These are phyloP conservation scores for Ooceraea biroi DNA, from an alignment of 1,140 invertebrate genomes.

Conservation along the genomic window DNA sequence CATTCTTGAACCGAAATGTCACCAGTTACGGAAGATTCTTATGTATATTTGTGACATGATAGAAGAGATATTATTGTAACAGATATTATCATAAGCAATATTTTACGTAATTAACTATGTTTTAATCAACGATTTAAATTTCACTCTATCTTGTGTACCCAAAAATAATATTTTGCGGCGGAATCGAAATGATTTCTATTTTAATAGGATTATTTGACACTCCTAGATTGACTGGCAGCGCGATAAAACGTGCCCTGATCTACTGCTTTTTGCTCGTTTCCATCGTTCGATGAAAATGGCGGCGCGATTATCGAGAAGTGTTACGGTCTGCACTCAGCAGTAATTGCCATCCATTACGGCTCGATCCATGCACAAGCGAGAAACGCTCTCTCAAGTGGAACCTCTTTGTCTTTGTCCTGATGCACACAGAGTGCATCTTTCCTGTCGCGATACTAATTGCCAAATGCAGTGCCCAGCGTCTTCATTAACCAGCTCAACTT, in stretches of 20 bases:
- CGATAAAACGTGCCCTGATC: conserved; percentile 19
- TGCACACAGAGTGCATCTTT: conserved; percentile 66
- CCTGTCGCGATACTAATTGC: conserved; percentile 60
- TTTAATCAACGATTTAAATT: no score
- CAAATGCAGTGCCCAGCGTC: conserved; percentile 44
- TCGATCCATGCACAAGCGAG: conserved; percentile 70
- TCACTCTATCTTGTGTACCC: no score
- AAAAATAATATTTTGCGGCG: not conserved
- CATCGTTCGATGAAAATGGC: conserved; percentile 63
- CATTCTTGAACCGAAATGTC: no score
- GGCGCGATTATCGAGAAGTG: conserved; percentile 72
- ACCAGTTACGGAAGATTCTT: no score
- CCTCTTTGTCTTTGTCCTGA: conserved; percentile 71
- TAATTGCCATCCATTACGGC: conserved; percentile 75
- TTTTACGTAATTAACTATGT: no score
- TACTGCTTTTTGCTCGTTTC: conserved; percentile 38
- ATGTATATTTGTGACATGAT: no score
- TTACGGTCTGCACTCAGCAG: conserved; percentile 73
- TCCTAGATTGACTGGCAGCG: not conserved
- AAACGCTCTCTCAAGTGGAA: conserved; percentile 56
- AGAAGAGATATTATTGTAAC: no score
- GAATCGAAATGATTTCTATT: not conserved
- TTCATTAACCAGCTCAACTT: conserved; percentile 67
- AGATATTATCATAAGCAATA: no score
- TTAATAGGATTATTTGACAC: not conserved